Evolutionary conservation across 2,888 invertebrate species (phyloP).

Genomic region (Trypoxylon attenuatum): DNA sequence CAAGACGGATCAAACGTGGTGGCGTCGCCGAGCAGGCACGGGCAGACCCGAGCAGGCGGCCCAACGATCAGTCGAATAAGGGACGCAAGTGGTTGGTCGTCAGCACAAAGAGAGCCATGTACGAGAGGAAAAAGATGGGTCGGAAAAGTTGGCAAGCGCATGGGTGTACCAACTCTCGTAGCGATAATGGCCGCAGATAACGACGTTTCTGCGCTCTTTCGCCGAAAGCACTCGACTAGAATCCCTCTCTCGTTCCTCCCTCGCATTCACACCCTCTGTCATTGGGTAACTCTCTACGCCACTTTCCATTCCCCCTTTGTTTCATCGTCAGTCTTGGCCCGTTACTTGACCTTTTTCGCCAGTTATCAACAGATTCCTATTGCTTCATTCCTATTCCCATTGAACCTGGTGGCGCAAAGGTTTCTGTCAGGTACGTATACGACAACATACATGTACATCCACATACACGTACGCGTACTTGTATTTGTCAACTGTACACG

Average conservation of each 20-base stretch:
- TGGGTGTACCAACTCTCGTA: slow-evolving; percentile 4
- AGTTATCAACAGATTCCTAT: too few species aligned
- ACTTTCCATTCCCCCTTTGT: not conserved
- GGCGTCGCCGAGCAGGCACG: not conserved
- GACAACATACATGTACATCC: too few species aligned
- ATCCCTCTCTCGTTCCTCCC: not conserved
- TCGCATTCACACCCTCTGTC: not conserved
- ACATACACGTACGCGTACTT: too few species aligned
- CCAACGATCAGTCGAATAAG: slow-evolving; percentile 12
- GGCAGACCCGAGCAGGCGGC: too few species aligned
- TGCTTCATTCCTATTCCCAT: too few species aligned
- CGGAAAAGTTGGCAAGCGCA: not conserved
- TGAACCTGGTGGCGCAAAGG: too few species aligned
- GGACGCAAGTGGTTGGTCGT: not conserved
- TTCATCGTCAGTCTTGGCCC: not conserved
- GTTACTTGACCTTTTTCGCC: too few species aligned
- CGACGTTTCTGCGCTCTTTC: slow-evolving; percentile 23
- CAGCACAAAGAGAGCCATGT: not conserved
- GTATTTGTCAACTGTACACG: too few species aligned
- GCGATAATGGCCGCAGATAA: slow-evolving; percentile 19
- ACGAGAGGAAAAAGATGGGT: not conserved
- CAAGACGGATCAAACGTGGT: slow-evolving; percentile 8
- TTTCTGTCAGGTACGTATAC: too few species aligned
- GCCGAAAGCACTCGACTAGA: slow-evolving; percentile 6
- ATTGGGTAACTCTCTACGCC: not conserved